Evolutionary conservation across 2,888 invertebrate genomes (phyloP).

Genomic region (Cephus sareptanus): DNA sequence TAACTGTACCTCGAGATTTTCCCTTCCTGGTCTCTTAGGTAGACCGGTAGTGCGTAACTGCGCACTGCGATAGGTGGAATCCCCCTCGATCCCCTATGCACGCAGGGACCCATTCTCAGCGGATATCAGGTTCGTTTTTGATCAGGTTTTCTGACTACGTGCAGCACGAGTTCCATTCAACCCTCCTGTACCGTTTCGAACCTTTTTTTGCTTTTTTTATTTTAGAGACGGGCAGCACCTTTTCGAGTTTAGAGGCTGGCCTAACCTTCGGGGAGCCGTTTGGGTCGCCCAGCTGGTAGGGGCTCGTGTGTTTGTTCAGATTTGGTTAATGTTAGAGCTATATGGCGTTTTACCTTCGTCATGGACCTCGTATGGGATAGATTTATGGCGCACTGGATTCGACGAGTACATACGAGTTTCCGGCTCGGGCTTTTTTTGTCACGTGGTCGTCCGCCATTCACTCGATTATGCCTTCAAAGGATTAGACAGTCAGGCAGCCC

Average conservation of each 20-base stretch:
- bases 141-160: slow-evolving; percentile 37
- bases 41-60: too few species aligned
- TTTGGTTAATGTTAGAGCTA: slow-evolving; percentile 55
- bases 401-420: slow-evolving; percentile 33
- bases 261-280: slow-evolving; percentile 39
- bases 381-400: slow-evolving; percentile 26
- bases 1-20: slow-evolving; percentile 29
- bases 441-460: slow-evolving; percentile 21
- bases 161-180: slow-evolving; percentile 41
- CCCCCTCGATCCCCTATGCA: neutral
- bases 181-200: slow-evolving; percentile 42
- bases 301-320: slow-evolving; percentile 55
- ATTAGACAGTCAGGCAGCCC: slow-evolving; percentile 23
- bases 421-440: slow-evolving; percentile 19
- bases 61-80: too few species aligned
- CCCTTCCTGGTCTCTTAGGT: neutral
- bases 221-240: slow-evolving; percentile 19
- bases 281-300: slow-evolving; percentile 45
- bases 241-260: slow-evolving; percentile 19
- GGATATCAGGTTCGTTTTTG: slow-evolving; percentile 43
- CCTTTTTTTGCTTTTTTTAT: slow-evolving; percentile 37
- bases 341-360: slow-evolving; percentile 45
- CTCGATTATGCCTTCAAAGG: slow-evolving; percentile 26
- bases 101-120: neutral
- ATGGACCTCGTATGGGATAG: slow-evolving; percentile 30